A percentile compares a stretch with the other conserved stretches of the same genome.
These are phyloP conservation scores for Drosophila fuyamai DNA, from an alignment of 1,140 invertebrate species.

Conservation along the genomic window DNA sequence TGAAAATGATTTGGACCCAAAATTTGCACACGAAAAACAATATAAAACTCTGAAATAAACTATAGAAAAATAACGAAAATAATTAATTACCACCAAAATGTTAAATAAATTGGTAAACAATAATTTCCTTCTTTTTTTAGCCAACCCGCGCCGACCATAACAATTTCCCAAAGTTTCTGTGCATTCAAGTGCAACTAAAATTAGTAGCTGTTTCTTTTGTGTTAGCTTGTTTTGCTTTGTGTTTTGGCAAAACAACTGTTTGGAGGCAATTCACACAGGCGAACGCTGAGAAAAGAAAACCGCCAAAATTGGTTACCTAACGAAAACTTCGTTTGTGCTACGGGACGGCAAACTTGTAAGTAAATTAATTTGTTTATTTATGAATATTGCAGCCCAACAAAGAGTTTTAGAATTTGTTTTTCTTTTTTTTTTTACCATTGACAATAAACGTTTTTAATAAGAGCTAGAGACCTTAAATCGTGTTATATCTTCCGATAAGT, in stretches of 20 bases:
- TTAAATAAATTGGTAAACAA: background rate
- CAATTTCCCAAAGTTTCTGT: constrained; percentile 31
- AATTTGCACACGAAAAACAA: too few relatives aligned
- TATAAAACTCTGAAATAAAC: too few relatives aligned
- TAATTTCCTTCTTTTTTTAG: constrained; percentile 18
- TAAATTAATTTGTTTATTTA: constrained; percentile 17
- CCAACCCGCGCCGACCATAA: background rate
- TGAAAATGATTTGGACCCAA: too few relatives aligned
- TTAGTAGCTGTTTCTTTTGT: constrained; percentile 5
- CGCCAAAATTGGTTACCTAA: constrained; percentile 84
- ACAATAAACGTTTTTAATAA: too few relatives aligned
- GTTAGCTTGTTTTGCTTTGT: constrained; percentile 11
- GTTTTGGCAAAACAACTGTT: constrained; percentile 33
- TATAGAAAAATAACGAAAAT: background rate
- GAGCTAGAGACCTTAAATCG: too few relatives aligned
- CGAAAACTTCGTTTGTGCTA: constrained; percentile 83
- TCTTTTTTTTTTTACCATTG: too few relatives aligned
- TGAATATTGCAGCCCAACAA: background rate
- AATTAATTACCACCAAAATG: background rate
- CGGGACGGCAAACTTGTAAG: constrained; percentile 75
- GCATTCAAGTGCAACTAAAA: constrained; percentile 47
- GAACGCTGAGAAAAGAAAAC: constrained; percentile 48
- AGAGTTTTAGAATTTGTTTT: too few relatives aligned
- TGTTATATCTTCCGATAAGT: too few relatives aligned
- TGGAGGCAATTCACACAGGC: constrained; percentile 35